These are phyloP conservation scores for Temnothorax unifasciatus DNA, from an alignment of 2,888 invertebrate species.

Conservation along the genomic window DNA sequence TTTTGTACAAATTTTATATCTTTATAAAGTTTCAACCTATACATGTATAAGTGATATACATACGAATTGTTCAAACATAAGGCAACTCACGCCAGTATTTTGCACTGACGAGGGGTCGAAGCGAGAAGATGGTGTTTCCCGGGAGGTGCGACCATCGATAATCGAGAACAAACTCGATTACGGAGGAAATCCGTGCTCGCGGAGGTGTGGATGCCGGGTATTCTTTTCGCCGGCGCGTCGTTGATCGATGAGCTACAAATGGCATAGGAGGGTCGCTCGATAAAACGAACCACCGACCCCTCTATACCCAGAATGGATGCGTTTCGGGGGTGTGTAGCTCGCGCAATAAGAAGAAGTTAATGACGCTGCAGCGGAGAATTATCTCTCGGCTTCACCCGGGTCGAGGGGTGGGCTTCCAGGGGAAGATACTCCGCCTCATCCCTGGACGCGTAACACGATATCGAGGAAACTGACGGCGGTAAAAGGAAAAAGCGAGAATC, in stretches of 20 bases:
- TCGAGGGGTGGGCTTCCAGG: slow-evolving; percentile 57
- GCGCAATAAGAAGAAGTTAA: slow-evolving; percentile 82
- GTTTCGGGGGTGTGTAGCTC: slow-evolving; percentile 69
- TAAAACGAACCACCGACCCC: slow-evolving; percentile 59
- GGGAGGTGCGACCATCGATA: slow-evolving; percentile 70
- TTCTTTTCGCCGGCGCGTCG: slow-evolving; percentile 68
- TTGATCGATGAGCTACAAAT: slow-evolving; percentile 80
- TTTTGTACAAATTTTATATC: not conserved
- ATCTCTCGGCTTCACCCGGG: slow-evolving; percentile 72
- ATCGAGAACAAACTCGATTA: slow-evolving; percentile 78
- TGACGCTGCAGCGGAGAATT: slow-evolving; percentile 83
- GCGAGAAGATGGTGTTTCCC: slow-evolving; percentile 65
- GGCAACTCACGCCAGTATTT: slow-evolving; percentile 12
- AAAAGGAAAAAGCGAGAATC: slow-evolving; percentile 62
- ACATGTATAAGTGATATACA: not conserved
- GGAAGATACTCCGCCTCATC: slow-evolving; percentile 54
- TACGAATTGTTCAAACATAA: not conserved
- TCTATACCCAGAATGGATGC: slow-evolving; percentile 65
- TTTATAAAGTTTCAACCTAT: not conserved
- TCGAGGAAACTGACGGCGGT: slow-evolving; percentile 53
- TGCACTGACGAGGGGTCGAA: slow-evolving; percentile 19
- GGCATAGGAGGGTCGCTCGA: slow-evolving; percentile 71
- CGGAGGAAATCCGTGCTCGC: slow-evolving; percentile 75
- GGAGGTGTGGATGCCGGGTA: slow-evolving; percentile 66
- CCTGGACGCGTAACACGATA: slow-evolving; percentile 49